Conservation (phyloP, 2,888 invertebrate species). For the Pterobdella sp. region DNA sequence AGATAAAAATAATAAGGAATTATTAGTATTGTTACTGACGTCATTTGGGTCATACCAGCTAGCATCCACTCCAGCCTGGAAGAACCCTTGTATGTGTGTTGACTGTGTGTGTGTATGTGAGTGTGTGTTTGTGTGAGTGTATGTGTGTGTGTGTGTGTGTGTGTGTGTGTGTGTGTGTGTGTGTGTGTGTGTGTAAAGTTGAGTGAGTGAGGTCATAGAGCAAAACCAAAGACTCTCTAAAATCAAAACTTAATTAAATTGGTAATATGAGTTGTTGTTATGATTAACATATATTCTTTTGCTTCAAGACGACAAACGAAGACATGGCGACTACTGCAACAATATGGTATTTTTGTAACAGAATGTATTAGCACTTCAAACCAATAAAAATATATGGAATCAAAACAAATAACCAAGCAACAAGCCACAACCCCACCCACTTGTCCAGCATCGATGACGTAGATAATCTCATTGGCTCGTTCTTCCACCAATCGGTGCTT, state of each 20-base stretch:
- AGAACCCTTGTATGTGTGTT: constrained; percentile 66
- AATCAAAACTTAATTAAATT: too few relatives aligned
- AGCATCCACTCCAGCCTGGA: constrained; percentile 63
- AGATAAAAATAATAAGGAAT: background rate
- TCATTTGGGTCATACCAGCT: constrained; percentile 63
- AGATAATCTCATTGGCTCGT: constrained; percentile 77
- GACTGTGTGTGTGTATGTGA: constrained; percentile 49
- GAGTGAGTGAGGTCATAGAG: too few relatives aligned
- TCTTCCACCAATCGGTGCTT: constrained; percentile 63
- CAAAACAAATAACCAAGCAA: background rate
- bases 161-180: too few relatives aligned
- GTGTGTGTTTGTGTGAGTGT: background rate
- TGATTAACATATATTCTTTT: too few relatives aligned
- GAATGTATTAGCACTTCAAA: too few relatives aligned
- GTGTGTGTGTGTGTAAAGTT: too few relatives aligned
- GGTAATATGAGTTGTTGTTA: too few relatives aligned
- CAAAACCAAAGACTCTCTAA: too few relatives aligned
- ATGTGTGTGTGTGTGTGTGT: too few relatives aligned
- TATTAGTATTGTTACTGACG: background rate
- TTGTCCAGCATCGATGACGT: constrained; percentile 91
- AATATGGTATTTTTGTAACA: too few relatives aligned
- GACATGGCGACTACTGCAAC: too few relatives aligned
- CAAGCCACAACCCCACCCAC: constrained; percentile 41
- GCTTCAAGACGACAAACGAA: too few relatives aligned
- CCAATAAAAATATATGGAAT: background rate